phyloP scores from a whole-genome alignment of 1,140 invertebrate species.

The Mya arenaria region DNA sequence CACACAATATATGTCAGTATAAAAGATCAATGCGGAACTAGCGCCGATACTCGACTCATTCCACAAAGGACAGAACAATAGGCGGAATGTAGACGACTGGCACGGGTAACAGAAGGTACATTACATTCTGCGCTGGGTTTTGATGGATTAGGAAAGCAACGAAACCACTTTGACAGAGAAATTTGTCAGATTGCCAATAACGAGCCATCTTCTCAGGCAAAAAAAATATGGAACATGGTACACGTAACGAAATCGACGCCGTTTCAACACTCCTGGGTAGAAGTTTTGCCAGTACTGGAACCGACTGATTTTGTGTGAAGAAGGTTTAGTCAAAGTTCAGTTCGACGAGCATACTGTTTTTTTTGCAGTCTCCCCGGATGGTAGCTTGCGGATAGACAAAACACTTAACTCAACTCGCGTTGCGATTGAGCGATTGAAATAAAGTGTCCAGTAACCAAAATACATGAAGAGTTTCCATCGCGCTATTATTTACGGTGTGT shows the following conservation, averaged over 20 bases:
- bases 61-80: constrained; percentile 41
- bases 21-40: not conserved
- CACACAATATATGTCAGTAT: not conserved
- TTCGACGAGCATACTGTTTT: not conserved
- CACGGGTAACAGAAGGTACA: constrained; percentile 54
- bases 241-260: constrained; percentile 39
- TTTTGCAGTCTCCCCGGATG: not conserved
- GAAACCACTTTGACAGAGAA: constrained; percentile 52
- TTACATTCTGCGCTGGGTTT: constrained; percentile 37
- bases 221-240: constrained; percentile 43
- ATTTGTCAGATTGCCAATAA: constrained; percentile 21
- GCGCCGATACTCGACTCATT: not conserved
- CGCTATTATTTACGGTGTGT: constrained; percentile 19
- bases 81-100: constrained; percentile 24
- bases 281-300: not conserved
- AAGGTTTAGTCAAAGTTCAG: not conserved
- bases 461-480: not conserved
- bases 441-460: constrained; percentile 8
- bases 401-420: not conserved
- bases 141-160: constrained; percentile 29
- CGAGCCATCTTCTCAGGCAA: not conserved
- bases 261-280: constrained; percentile 42
- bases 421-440: constrained; percentile 33
- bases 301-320: not conserved
- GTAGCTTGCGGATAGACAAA: not conserved